Base-by-base conservation (phyloP, 2,113 vertebrate species). In the Hippocampus guttulatus region DNA sequence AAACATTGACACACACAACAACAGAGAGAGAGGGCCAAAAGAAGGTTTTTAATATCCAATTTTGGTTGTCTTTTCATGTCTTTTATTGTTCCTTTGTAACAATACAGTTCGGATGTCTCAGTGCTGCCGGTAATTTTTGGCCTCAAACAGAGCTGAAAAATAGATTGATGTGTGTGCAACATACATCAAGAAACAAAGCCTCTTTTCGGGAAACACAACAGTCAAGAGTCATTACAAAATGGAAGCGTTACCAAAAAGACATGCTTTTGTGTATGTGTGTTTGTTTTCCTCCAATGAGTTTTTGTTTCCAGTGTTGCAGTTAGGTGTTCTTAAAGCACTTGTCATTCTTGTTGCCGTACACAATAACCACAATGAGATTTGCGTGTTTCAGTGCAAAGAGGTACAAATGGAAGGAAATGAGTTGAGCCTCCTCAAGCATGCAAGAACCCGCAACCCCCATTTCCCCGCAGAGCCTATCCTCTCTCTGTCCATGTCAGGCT, bases 111-210 rank as follows among this genome's bases (percentile, higher is more conserved):
- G 82, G 79, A 87, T 67, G 84, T 80, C 72, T 87, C 89, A 82
- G 73, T 83, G 84, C 84, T 82, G 83, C 66, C 49, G 73, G 82
- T 87, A 77, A 33, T 33, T 80, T 85, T 81, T 73, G 71, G 78
- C 84, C 76, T 82, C 41, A 64, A 81, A 81, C 89, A 79, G 82
- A 75, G 81, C 89, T 91, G 88, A 90, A 91, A 92, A 91, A 92
- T 92, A 90, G 87, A 90, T 89, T 85, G 82, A 83, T 83, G 88
- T 84, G 81, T 88, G 87, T 85, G 88, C 77, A 87, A 76, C 84
- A 84, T 87, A 90, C 86, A 92, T 84, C 85, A 92, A 88, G 91
- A 92, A 92, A 89, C 91, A 90, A 92, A 90, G 91, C 91, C 91
- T 92, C 86, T 85, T 65, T 65, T 47, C 81, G 66, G 79, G 86